Evolutionary conservation across 2,113 vertebrate genomes (phyloP).

Genomic region (Caranx ignobilis): DNA sequence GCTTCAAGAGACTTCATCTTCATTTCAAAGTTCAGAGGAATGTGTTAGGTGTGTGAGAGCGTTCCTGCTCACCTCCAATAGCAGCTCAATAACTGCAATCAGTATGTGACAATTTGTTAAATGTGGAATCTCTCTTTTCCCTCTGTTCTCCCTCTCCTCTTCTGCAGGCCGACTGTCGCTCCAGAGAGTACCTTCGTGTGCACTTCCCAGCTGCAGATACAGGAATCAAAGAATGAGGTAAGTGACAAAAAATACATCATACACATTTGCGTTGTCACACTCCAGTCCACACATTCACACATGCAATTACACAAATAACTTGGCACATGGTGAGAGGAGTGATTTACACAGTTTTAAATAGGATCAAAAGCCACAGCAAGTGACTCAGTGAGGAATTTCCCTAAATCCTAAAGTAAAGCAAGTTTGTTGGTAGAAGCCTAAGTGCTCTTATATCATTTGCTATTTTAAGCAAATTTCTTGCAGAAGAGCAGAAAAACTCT

Average conservation of each 20-base stretch:
- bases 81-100: background rate
- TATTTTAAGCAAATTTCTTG: constrained; percentile 27
- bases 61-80: constrained; percentile 12
- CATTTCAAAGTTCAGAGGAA: constrained; percentile 31
- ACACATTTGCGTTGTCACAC: constrained; percentile 7
- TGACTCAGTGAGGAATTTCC: constrained; percentile 64
- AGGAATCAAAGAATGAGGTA: constrained; percentile 57
- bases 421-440: constrained; percentile 17
- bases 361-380: constrained; percentile 36
- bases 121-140: constrained; percentile 19
- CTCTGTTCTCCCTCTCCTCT: background rate
- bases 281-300: background rate
- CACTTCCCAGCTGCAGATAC: constrained; percentile 71
- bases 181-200: constrained; percentile 88
- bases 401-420: constrained; percentile 53
- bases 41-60: background rate
- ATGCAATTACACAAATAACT: constrained; percentile 1
- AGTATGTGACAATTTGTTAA: constrained; percentile 33
- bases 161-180: constrained; percentile 90
- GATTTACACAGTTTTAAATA: constrained; percentile 59
- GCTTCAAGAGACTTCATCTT: constrained; percentile 37
- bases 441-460: constrained; percentile 43
- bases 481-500: constrained; percentile 3
- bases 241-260: constrained; percentile 37
- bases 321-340: constrained; percentile 23